Evolutionary conservation across 2,113 vertebrate species (phyloP).

Genomic region (Pelodiscus sinensis): DNA sequence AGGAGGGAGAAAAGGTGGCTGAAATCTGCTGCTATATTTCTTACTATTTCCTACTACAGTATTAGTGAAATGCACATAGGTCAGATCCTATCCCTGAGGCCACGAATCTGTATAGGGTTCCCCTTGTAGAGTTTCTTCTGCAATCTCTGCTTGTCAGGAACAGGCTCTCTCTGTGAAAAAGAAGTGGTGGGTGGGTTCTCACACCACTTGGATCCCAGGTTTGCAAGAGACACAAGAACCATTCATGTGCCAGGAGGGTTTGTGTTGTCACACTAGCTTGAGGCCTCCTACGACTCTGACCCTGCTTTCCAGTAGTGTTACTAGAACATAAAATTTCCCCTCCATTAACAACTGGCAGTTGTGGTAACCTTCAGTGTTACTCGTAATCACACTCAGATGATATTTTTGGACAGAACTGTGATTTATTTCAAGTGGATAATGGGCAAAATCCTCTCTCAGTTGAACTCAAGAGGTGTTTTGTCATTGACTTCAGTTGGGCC

Average conservation of each 20-base stretch:
- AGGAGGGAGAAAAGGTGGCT: background rate
- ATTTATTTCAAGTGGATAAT: background rate
- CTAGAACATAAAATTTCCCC: rapidly evolving
- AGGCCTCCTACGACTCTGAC: background rate
- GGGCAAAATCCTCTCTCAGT: background rate
- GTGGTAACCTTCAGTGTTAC: background rate
- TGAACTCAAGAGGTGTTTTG: background rate
- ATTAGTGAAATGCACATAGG: background rate
- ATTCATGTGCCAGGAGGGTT: background rate
- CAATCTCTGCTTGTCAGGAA: background rate
- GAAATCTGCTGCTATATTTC: background rate
- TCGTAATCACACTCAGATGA: background rate
- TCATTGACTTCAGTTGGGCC: background rate
- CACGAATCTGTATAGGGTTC: background rate
- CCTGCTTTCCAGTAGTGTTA: background rate
- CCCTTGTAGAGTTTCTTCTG: background rate
- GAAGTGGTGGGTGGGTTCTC: background rate
- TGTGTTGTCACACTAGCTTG: background rate
- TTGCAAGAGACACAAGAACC: background rate
- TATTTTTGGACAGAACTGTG: background rate
- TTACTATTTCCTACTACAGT: background rate
- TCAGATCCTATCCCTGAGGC: background rate
- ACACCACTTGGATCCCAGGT: background rate
- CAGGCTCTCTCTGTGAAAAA: rapidly evolving
- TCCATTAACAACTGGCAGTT: background rate